A percentile compares a stretch with the other conserved stretches of the same genome.
Conservation (phyloP, 2,888 invertebrate species). For the Troides helena region DNA sequence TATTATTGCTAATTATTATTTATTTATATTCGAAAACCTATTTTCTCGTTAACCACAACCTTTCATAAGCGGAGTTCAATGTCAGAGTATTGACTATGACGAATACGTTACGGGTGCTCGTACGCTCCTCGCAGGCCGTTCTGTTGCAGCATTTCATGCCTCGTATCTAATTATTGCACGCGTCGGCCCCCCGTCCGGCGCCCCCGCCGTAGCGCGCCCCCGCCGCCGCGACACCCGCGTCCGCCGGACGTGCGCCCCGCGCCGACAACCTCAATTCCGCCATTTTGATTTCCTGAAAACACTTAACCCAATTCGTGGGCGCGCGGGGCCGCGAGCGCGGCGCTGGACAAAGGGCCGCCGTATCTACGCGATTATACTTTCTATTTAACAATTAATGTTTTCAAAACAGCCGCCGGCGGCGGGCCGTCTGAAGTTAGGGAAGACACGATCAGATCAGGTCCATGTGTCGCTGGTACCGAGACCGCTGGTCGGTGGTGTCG, state of each 20-base stretch:
- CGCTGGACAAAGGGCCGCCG: conserved; percentile 61
- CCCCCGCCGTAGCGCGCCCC: no score
- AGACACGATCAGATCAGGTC: conserved; percentile 50
- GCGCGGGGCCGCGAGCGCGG: conserved; percentile 34
- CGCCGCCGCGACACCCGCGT: conserved; percentile 38
- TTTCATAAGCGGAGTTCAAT: conserved; percentile 80
- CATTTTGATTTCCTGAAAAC: conserved; percentile 69
- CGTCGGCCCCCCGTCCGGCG: conserved; percentile 38
- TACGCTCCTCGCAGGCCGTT: conserved; percentile 36
- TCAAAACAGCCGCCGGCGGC: conserved; percentile 39
- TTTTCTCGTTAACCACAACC: conserved; percentile 79
- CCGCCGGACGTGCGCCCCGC: conserved; percentile 35
- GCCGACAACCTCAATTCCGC: conserved; percentile 45
- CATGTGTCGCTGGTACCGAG: conserved; percentile 32
- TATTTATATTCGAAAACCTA: conserved; percentile 75
- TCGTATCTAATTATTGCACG: conserved; percentile 65
- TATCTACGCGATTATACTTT: conserved; percentile 59
- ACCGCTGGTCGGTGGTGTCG: conserved; percentile 32
- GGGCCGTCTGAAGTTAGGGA: conserved; percentile 48
- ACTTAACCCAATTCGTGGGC: conserved; percentile 68
- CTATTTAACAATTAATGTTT: conserved; percentile 56
- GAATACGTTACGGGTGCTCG: conserved; percentile 64
- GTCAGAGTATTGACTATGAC: conserved; percentile 75
- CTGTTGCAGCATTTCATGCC: conserved; percentile 62
- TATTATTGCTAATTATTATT: conserved; percentile 75